A percentile compares a stretch with the other conserved stretches of the same genome.
phyloP scores from a whole-genome alignment of 2,888 invertebrate species.

The Drosophila lacicola region DNA sequence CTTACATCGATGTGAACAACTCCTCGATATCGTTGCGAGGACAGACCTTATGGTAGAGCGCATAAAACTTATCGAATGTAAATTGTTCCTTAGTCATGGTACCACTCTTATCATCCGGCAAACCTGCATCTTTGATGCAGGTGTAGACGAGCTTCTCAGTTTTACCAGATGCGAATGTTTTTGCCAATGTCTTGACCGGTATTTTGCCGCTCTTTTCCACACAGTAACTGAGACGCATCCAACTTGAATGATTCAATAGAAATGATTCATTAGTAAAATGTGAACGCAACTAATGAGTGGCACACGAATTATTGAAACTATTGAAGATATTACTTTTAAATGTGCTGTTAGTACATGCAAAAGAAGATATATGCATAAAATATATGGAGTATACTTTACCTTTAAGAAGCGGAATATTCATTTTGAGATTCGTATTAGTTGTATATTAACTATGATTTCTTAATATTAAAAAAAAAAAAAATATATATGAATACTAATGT shows the following conservation, averaged over 20 bases:
- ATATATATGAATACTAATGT: too few species aligned
- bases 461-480: too few species aligned
- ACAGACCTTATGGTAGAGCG: slow-evolving; percentile 99
- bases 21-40: slow-evolving; percentile 99
- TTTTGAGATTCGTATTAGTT: too few species aligned
- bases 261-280: slow-evolving; percentile 7
- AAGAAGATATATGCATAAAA: too few species aligned
- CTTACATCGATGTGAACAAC: slow-evolving; percentile 97
- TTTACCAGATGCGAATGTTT: slow-evolving; percentile 99
- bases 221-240: slow-evolving; percentile 98
- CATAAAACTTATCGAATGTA: slow-evolving; percentile 99
- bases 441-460: too few species aligned
- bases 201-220: slow-evolving; percentile 98
- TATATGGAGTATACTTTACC: too few species aligned
- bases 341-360: background rate
- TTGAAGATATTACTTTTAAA: background rate
- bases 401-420: too few species aligned
- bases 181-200: slow-evolving; percentile 97
- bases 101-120: slow-evolving; percentile 98
- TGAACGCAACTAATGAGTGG: background rate
- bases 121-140: slow-evolving; percentile 95
- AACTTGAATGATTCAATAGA: slow-evolving; percentile 87
- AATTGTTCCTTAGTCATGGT: slow-evolving; percentile 97
- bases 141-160: slow-evolving; percentile 99
- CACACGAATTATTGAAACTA: background rate